Evolutionary conservation across 2,113 vertebrate species (phyloP), one percentile per base, ranked within the genome.

Genomic region (Pitta sordida): DNA sequence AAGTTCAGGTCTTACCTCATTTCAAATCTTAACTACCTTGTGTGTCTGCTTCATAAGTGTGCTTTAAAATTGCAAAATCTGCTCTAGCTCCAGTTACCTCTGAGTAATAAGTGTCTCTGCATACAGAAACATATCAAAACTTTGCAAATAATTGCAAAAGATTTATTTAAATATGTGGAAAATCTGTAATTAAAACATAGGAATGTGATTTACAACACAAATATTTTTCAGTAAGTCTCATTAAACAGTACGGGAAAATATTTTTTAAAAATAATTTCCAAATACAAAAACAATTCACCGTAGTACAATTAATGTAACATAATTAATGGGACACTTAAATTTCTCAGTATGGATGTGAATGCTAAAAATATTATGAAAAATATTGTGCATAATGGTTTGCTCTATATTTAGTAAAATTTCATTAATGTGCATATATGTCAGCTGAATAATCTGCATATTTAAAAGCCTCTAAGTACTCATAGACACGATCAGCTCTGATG

Each of bases 381-480:
- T 8, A 4, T 83, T 95, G 39, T 65, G 64, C 18, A 63, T 95
- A 96, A 93, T 29, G 19, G 89, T 94, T 86, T 92, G 19, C 18
- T 93, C 36, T 89, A 58, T 88, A 93, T 96, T 96, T 96, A 94
- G 86, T 91, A 82, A 96, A 92, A 94, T 92, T 89, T 95, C 67
- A 88, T 97, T 95, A 96, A n/a, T 83, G 37, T 29, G 2, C 53
- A 70, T 95, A 91, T 67, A 49, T 92, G 60, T 81, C 78, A 96
- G 48, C 36, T 83, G 96, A 94, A 96, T 70, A 94, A 94, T 95
- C 81, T 92, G 48, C 77, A 88, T 88, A 94, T n/a, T 91, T 95
- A 88, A 94, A 96, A 93, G 4, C 43, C 56, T 41, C 32, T 83
- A 69, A 95, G 30, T 88, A 89, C 34, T 93, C 53, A 88, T 86